These are phyloP conservation scores for Ephestia elutella DNA, from an alignment of 1,140 invertebrate species.

Conservation along the genomic window DNA sequence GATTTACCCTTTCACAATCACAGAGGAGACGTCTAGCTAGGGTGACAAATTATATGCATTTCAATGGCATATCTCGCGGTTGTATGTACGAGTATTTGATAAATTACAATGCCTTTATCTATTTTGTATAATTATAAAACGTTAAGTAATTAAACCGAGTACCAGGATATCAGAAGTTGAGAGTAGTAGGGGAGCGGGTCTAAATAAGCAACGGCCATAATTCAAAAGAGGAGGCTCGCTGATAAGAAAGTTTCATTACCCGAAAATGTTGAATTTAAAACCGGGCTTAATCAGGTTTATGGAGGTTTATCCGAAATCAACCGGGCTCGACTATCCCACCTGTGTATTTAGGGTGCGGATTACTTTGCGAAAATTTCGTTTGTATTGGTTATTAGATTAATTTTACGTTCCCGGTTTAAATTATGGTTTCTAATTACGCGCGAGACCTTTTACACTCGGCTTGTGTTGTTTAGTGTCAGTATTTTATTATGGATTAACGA, in stretches of 20 bases:
- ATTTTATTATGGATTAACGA: background rate
- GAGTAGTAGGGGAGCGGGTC: slow-evolving; percentile 18
- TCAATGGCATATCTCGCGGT: slow-evolving; percentile 28
- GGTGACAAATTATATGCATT: slow-evolving; percentile 59
- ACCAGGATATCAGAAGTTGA: slow-evolving; percentile 16
- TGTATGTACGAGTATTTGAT: slow-evolving; percentile 14
- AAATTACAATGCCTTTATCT: background rate
- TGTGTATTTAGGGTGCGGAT: slow-evolving; percentile 64
- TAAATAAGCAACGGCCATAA: slow-evolving; percentile 57
- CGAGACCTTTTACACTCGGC: slow-evolving; percentile 2
- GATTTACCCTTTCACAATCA: slow-evolving; percentile 57
- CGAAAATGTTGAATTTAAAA: slow-evolving; percentile 66
- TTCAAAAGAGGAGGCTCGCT: slow-evolving; percentile 57
- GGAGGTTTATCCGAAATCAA: slow-evolving; percentile 55
- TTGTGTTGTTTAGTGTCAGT: background rate
- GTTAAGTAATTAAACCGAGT: slow-evolving; percentile 10
- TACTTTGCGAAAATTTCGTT: slow-evolving; percentile 59
- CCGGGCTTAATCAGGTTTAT: slow-evolving; percentile 64
- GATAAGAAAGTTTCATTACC: slow-evolving; percentile 72
- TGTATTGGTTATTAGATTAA: slow-evolving; percentile 45
- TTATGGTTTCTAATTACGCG: slow-evolving; percentile 27
- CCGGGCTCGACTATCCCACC: slow-evolving; percentile 36
- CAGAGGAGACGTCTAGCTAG: slow-evolving; percentile 38
- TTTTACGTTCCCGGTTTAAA: slow-evolving; percentile 33
- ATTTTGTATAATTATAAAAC: slow-evolving; percentile 8